phyloP scores from a whole-genome alignment of 2,113 vertebrate genomes.

The Otocyon megalotis region DNA sequence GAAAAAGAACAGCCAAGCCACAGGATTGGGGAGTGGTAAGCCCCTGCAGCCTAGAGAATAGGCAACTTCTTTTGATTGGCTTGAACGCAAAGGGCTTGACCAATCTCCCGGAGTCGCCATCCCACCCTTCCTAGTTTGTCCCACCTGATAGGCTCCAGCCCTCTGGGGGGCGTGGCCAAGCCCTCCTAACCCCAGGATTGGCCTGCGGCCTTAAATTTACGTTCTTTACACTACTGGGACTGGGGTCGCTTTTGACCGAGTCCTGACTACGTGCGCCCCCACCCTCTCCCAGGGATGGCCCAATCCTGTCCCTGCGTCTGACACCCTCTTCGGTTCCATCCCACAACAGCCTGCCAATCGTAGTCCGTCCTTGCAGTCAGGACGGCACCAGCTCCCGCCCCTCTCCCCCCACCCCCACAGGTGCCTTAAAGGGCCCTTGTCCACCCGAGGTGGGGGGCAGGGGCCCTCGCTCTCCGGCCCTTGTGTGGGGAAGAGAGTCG shows the following conservation, averaged over 20 bases:
- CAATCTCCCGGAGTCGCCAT: not conserved
- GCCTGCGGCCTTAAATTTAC: not conserved
- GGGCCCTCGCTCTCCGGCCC: conserved; percentile 72
- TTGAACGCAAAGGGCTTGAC: not conserved
- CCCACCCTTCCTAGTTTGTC: not conserved
- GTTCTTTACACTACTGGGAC: conserved; percentile 62
- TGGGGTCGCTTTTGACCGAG: not conserved
- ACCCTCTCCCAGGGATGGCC: conserved; percentile 15
- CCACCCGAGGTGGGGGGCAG: conserved; percentile 61
- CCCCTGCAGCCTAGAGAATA: not conserved
- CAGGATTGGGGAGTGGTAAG: not conserved
- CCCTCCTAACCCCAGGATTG: not conserved
- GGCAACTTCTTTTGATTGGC: conserved; percentile 20
- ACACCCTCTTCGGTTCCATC: not conserved
- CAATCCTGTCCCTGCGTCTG: not conserved
- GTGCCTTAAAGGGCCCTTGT: conserved; percentile 78
- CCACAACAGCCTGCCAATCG: conserved; percentile 55
- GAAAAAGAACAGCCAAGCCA: not conserved
- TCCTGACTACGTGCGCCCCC: not conserved
- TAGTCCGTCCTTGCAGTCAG: conserved; percentile 53
- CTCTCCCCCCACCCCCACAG: conserved; percentile 73
- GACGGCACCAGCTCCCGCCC: conserved; percentile 63
- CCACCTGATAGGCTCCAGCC: not conserved
- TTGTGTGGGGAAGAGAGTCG: conserved; percentile 47
- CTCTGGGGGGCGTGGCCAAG: not conserved